A percentile compares a stretch with the other conserved stretches of the same genome.
phyloP scores from a whole-genome alignment of 2,888 invertebrate species.

The Drosophila quasianomalipes region DNA sequence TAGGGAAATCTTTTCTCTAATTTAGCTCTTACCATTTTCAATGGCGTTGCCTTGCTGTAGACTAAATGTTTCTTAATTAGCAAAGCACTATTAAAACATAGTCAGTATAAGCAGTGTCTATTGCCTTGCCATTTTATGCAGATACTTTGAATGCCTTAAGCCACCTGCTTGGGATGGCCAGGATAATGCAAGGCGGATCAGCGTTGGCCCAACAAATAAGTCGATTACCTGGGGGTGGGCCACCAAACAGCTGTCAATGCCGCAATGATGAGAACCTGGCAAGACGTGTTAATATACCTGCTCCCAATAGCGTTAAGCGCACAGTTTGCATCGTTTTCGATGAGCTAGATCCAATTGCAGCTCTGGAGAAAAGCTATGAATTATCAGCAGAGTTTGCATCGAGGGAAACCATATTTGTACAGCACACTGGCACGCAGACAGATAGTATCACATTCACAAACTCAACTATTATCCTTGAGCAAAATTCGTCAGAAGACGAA shows the following conservation, averaged over 20 bases:
- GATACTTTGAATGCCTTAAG: conserved; percentile 29
- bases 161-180: conserved; percentile 7
- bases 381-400: background rate
- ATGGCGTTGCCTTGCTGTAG: conserved; percentile 35
- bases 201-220: background rate
- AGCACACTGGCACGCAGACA: conserved; percentile 31
- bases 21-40: conserved; percentile 58
- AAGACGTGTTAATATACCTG: conserved; percentile 25
- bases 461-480: background rate
- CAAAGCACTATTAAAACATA: conserved; percentile 46
- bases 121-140: conserved; percentile 32
- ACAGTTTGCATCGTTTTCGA: conserved; percentile 31
- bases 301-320: background rate
- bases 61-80: conserved; percentile 38
- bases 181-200: background rate
- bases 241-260: conserved; percentile 30
- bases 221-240: conserved; percentile 52
- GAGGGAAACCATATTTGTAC: conserved; percentile 6
- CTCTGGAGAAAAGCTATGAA: conserved; percentile 12
- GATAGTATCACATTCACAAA: background rate
- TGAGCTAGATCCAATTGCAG: conserved; percentile 21
- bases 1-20: too few species aligned
- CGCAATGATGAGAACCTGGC: background rate
- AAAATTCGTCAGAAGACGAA: too few species aligned
- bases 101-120: conserved; percentile 15